Base-by-base conservation (phyloP, 2,888 invertebrate genomes). In the Cylindroiulus punctatus region DNA sequence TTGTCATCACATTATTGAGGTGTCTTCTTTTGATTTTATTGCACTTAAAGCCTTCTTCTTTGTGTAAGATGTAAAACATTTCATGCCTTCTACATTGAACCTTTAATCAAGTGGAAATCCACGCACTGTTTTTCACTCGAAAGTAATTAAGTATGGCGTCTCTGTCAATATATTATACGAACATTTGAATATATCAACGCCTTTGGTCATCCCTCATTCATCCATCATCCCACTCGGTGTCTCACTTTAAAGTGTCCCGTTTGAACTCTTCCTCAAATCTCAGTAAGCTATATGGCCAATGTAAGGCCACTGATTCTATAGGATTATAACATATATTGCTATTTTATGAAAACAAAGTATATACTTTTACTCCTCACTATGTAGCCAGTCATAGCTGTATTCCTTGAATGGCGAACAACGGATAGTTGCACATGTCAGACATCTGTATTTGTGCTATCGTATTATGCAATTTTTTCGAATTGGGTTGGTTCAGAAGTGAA, bases 1-100 rank as follows among this genome's bases (percentile, higher is more conserved):
- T 8, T 65, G n/a, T 65, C 57, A 22, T 65, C 57, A 7, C 57
- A 65, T 22, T 65, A 65, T 65, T 65, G n/a, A n/a, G 10, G 22
- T 76, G 8, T 17, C 32, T 30, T 76, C 17, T 76, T 76, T 30
- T 30, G 76, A 76, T 76, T 30, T 76, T 30, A 76, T 76, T 76
- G 14, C 30, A 65, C 22, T 65, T n/a, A 22, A 22, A 65, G 26
- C 65, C 65, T 65, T 30, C 17, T 30, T 65, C 76, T 76, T 65
- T 76, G 30, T 76, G 76, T 76, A 76, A 32, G 30, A 76, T 76
- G 17, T 30, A 17, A 30, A 76, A 30, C 30, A 76, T 76, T 12
- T 76, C 76, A 76, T 76, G 76, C 76, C 76, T 76, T 76, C 76
- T 76, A 30, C 76, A 76, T 76, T 76, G 76, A 76, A 76, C 76